Evolutionary conservation across 2,888 invertebrate genomes (phyloP), one percentile per base, ranked within the genome.

Genomic region (Cyaniris semiargus): DNA sequence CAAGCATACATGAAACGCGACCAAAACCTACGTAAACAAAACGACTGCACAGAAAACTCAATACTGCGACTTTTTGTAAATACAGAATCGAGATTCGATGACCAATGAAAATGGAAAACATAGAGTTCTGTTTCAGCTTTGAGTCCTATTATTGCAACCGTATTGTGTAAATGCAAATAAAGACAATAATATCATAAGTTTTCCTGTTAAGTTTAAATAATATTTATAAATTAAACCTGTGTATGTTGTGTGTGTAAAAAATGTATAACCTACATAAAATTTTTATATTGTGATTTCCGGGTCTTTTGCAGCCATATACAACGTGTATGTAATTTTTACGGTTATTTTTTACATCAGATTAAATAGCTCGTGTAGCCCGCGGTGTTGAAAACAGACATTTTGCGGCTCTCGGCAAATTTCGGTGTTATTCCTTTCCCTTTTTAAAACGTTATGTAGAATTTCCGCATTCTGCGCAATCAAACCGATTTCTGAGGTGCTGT

Each of bases 381-480:
- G 60, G 23, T 21, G 10, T n/a, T 10, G 10, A 21, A n/a, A n/a
- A n/a, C 58, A 58, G 10, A 21, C 21, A 58, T 21, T 21, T 58
- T 10, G 58, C 58, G 58, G 58, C 21, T 58, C 58, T 58, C n/a
- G 58, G 21, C 66, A 18, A 21, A 21, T 66, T 27, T 66, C 31
- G 27, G 66, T 66, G 66, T 6, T 66, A 18, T 6, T 31, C 44
- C 44, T 72, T 72, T 72, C 44, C 44, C 71, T 71, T 72, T 44
- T 72, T 6, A 21, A 44, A 23, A 72, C 6, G 66, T 66, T 66
- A 66, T 31, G 27, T 60, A 27, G 71, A 38, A 1, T 44, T 72
- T 72, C 72, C 72, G 44, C 72, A 31, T 71, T 71, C 8, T 44
- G 15, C 72, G 44, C 44, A 72, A 72, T 72, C 44, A n/a, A 15